Conservation (phyloP, 1,140 invertebrate genomes). For the Tetragonula clypearis region DNA sequence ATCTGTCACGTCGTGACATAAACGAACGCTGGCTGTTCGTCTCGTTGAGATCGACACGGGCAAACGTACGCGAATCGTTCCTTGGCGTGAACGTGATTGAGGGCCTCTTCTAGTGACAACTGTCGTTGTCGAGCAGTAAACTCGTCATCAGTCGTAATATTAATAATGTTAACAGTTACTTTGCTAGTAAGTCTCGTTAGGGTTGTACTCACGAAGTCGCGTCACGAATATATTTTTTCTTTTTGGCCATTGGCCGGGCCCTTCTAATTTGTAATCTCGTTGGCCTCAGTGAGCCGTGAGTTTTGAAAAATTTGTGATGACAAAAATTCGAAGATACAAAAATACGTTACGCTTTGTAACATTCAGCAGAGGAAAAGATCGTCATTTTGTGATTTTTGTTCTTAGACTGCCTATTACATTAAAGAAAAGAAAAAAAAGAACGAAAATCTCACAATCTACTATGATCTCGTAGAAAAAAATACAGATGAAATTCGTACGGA, state of each 20-base stretch:
- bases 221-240: neutral
- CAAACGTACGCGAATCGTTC: slow-evolving; percentile 40
- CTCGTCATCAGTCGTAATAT: slow-evolving; percentile 49
- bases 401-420: no score
- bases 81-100: slow-evolving; percentile 74
- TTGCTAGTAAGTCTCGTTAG: slow-evolving; percentile 18
- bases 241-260: no score
- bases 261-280: neutral
- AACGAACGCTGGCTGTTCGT: slow-evolving; percentile 17
- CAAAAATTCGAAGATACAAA: no score
- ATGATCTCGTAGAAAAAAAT: neutral
- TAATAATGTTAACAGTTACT: slow-evolving; percentile 68
- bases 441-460: no score
- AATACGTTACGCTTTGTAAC: no score
- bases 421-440: no score
- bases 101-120: slow-evolving; percentile 64
- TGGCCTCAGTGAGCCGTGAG: neutral
- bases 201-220: neutral
- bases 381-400: no score
- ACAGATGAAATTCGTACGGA: neutral
- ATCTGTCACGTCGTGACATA: slow-evolving; percentile 66
- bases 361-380: no score
- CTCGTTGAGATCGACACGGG: slow-evolving; percentile 60
- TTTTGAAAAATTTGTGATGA: no score
- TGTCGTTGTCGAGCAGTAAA: slow-evolving; percentile 45